Evolutionary conservation across 2,797 vertebrate genomes (phyloP).

Genomic region (Pantherophis vulpinus): DNA sequence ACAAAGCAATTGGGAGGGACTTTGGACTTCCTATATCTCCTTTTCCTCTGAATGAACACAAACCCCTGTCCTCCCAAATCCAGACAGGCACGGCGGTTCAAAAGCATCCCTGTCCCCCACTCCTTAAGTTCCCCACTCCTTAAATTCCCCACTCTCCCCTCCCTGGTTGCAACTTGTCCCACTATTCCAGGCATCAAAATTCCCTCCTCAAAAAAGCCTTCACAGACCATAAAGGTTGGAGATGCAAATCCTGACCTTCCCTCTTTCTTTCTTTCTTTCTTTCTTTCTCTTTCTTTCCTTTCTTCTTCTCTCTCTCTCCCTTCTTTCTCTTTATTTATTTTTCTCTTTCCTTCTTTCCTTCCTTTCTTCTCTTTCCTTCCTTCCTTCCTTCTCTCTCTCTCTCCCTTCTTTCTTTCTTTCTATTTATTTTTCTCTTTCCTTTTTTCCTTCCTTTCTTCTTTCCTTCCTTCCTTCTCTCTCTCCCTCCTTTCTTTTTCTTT

Average conservation of each 20-base stretch:
- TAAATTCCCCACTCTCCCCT: not conserved
- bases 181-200: not conserved
- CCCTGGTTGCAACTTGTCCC: not conserved
- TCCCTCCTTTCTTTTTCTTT: accelerated
- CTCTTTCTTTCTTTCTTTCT: too few relatives aligned
- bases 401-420: too few relatives aligned
- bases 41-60: not conserved
- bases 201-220: not conserved
- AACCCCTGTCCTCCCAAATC: not conserved
- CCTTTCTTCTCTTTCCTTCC: too few relatives aligned
- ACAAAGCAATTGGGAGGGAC: not conserved
- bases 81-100: not conserved
- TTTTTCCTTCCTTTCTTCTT: too few relatives aligned
- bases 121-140: not conserved
- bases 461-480: too few relatives aligned
- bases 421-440: too few relatives aligned
- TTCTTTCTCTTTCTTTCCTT: too few relatives aligned
- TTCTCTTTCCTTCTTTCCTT: too few relatives aligned
- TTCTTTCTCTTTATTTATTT: too few relatives aligned
- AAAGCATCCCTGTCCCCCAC: not conserved
- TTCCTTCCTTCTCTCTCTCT: accelerated
- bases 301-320: not conserved
- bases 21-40: not conserved
- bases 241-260: too few relatives aligned
- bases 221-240: not conserved